These are phyloP conservation scores for Hydractinia echinata DNA, from an alignment of 30 jellyfish, hydroid and myxozoan species.

Conservation along the genomic window DNA sequence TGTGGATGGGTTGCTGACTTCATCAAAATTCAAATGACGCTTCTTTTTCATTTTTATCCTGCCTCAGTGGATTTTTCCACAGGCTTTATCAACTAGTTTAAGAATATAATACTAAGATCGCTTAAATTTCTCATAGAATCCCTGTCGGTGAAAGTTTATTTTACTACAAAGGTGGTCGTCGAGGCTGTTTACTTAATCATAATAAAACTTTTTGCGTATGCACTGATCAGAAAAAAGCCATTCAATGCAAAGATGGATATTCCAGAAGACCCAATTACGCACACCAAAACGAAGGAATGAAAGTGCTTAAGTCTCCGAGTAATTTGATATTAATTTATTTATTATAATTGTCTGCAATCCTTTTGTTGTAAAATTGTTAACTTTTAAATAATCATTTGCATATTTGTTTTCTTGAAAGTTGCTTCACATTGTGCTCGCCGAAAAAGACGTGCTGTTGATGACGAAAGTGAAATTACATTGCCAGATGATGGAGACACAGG, in stretches of 20 bases:
- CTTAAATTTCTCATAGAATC: neutral
- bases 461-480: conserved; percentile 29
- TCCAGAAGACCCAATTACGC: conserved; percentile 58
- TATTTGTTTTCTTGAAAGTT: no score
- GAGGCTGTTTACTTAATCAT: conserved; percentile 40
- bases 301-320: conserved; percentile 32
- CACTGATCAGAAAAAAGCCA: conserved; percentile 37
- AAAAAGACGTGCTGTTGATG: conserved; percentile 47
- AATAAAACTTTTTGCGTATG: conserved; percentile 67
- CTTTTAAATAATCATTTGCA: no score
- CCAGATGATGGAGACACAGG: conserved; percentile 63
- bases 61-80: no score
- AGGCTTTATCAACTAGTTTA: no score
- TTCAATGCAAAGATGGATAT: conserved; percentile 39
- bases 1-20: no score
- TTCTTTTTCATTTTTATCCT: no score
- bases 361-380: no score
- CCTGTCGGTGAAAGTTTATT: conserved; percentile 50
- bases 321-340: neutral
- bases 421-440: conserved; percentile 52
- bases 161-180: conserved; percentile 42
- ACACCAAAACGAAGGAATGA: conserved; percentile 34
- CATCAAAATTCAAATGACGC: no score
- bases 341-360: no score
- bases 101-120: no score